Evolutionary conservation across 1,140 invertebrate genomes (phyloP).

Genomic region (Batillaria attramentaria): DNA sequence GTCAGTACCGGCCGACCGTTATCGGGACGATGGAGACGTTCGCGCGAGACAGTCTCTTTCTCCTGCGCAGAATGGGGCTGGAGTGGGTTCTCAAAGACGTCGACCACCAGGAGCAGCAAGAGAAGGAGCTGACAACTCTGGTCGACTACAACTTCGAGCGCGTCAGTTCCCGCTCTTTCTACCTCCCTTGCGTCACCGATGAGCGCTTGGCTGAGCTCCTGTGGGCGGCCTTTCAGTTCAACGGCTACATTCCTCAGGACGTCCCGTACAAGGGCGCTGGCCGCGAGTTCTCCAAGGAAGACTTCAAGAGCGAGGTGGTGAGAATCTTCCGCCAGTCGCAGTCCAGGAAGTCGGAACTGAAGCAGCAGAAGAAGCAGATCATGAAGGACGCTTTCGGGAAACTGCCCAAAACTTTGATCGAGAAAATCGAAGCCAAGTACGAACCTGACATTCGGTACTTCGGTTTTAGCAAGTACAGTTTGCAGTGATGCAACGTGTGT

Average conservation of each 20-base stretch:
- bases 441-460: neutral
- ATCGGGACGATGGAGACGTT: conserved; percentile 31
- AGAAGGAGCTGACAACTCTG: conserved; percentile 21
- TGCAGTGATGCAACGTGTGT: no score
- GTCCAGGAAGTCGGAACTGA: neutral
- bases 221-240: conserved; percentile 26
- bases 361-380: conserved; percentile 1
- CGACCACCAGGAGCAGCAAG: neutral
- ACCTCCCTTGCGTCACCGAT: neutral
- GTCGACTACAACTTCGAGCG: conserved; percentile 26
- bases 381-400: neutral
- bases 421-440: conserved; percentile 9
- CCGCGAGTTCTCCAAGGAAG: neutral
- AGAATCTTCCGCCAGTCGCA: neutral
- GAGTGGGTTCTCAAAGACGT: conserved; percentile 20
- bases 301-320: neutral
- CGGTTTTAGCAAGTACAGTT: conserved; percentile 10
- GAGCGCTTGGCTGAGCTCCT: neutral
- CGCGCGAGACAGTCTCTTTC: neutral
- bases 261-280: neutral
- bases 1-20: neutral
- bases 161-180: neutral
- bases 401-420: conserved; percentile 6
- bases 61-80: conserved; percentile 18
- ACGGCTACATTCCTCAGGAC: conserved; percentile 24